Evolutionary conservation across 2,888 invertebrate genomes (phyloP), one percentile per base, ranked within the genome.

Genomic region (Helleia helle): DNA sequence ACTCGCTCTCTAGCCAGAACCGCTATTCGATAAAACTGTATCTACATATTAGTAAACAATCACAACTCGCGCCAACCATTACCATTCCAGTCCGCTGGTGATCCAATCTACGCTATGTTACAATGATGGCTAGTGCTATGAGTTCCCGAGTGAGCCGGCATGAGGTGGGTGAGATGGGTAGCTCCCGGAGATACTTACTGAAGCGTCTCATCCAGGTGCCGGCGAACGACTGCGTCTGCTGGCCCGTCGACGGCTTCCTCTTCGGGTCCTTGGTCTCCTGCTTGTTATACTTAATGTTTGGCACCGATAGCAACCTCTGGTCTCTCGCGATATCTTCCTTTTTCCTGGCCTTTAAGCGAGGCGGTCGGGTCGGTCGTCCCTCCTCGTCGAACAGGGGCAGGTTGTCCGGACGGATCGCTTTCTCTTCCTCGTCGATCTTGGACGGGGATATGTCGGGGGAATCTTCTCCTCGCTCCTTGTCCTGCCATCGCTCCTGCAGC

Each of bases 181-280:
- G n/a, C n/a, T 69, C 72, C 73, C 51, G 57, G 49, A 50, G 62
- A 51, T 89, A 94, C 94, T 94, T 93, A 94, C 94, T 93, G 90
- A 93, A 93, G 87, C 93, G 90, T 73, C 93, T 88, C 87, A 92
- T 91, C 59, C 93, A 86, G 86, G 87, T 90, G 68, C 91, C 91
- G 58, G 91, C 89, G 85, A 92, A 90, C 48, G 90, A 67, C 84
- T 70, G 65, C 84, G 70, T 62, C 67, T 74, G 59, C 70, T 63
- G 59, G 63, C 72, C 68, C 51, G 65, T 55, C 54, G 76, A 75
- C 52, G 80, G 86, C 62, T 76, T 80, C 58, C 85, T 83, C 67
- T 90, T 81, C 56, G 87, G 74, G 64, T 87, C 89, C 60, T 76
- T 79, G 54, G 76, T 75, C 50, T 88, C 88, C 55, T 76, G 74